phyloP scores from a whole-genome alignment of 2,113 vertebrate species.

The Lepus timidus region DNA sequence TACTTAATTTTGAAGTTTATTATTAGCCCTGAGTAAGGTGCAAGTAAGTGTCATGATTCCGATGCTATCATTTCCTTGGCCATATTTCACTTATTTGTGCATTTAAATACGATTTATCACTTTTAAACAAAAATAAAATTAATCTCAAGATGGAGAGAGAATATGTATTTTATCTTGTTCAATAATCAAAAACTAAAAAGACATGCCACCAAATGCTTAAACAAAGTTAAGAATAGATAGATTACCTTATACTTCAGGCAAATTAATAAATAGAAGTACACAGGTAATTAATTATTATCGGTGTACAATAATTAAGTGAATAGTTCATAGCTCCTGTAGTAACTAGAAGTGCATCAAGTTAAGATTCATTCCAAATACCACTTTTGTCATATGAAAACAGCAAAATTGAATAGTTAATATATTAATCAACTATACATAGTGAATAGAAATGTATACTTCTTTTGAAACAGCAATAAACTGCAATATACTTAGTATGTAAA shows the following conservation, averaged over 20 bases:
- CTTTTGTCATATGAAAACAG: background rate
- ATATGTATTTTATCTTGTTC: background rate
- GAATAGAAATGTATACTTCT: background rate
- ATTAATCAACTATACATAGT: conserved; percentile 44
- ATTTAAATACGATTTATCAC: conserved; percentile 5
- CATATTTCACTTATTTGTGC: background rate
- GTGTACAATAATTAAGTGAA: background rate
- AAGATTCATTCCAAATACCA: background rate
- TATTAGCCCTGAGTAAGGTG: conserved; percentile 15
- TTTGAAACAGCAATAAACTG: background rate
- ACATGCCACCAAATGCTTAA: background rate
- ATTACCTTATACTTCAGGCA: conserved; percentile 4
- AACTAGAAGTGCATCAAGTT: background rate
- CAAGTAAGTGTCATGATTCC: background rate
- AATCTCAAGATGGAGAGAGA: background rate
- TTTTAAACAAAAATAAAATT: conserved; percentile 57
- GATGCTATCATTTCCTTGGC: background rate
- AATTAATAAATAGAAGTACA: background rate
- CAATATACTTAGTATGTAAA: background rate
- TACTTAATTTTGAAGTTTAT: background rate
- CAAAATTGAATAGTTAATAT: conserved; percentile 38
- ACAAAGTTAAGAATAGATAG: background rate
- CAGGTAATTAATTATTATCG: background rate
- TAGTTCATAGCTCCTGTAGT: background rate
- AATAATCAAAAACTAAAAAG: background rate